Evolutionary conservation across 2,888 invertebrate genomes (phyloP), one percentile per base, ranked within the genome.

Genomic region (Nematopogon swammerdamellus): DNA sequence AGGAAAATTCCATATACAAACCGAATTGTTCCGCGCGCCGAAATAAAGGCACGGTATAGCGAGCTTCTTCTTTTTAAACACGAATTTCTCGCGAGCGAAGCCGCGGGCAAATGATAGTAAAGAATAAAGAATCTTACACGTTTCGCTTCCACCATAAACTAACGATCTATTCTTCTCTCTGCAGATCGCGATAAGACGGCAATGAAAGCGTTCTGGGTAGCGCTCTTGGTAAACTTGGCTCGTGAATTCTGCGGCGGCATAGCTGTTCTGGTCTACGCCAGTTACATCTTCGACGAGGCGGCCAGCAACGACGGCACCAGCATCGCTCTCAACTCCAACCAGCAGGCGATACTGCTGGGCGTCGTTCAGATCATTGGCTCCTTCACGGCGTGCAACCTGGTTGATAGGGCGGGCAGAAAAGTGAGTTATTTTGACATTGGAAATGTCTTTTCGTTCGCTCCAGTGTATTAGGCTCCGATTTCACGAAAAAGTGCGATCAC

Each of bases 171-270:
- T n/a, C n/a, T n/a, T n/a, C n/a, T n/a, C n/a, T n/a, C 55, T 53
- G 18, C 64, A 79, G 77, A 68, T 52, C 55, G 68, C 1, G 67
- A 76, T 60, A 74, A 71, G 50, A 75, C 68, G 1, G 60, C 73
- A 1, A 53, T 70, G 1, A 77, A 77, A 50, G 77, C 77, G 0
- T 79, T 77, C 65, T 76, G 73, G 73, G 76, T 79, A 45, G 70
- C 72, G 0, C 64, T 79, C 1, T 70, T 71, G 49, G 77, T 79
- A 51, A 77, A 77, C 55, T 58, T 79, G 1, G 69, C 73, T 0
- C 54, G 77, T 0, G 77, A 79, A 55, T 79, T 79, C 61, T 77
- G 77, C 57, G 77, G 77, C 20, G 75, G 77, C 57, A 79, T 79
- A 19, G 79, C 75, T 0, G 70, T 79, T 0, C 57, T 79, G 17